Evolutionary conservation across 2,113 vertebrate species (phyloP).

Genomic region (Ptilonorhynchus violaceus): DNA sequence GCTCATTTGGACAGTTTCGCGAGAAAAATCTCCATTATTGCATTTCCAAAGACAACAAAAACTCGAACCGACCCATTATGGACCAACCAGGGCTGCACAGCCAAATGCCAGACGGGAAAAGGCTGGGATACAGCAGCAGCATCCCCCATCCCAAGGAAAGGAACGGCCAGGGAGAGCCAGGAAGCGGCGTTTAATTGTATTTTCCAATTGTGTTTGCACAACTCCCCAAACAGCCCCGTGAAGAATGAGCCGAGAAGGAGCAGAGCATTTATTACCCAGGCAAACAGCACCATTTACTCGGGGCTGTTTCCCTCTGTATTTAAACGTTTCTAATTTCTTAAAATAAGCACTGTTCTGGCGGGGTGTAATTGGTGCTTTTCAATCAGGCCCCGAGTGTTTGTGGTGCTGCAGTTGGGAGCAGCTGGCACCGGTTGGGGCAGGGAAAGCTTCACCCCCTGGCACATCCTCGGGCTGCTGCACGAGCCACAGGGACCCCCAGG

Average conservation of each 20-base stretch:
- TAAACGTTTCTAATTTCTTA: slow-evolving; percentile 54
- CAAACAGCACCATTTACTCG: slow-evolving; percentile 38
- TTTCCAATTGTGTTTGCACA: neutral
- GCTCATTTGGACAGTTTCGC: no score
- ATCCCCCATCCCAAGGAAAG: neutral
- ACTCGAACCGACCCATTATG: rapidly evolving
- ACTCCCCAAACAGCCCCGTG: neutral
- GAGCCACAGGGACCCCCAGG: no score
- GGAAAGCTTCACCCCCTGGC: neutral
- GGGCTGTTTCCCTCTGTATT: slow-evolving; percentile 20
- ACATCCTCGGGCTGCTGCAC: neutral
- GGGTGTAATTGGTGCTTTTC: slow-evolving; percentile 62
- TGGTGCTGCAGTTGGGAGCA: slow-evolving; percentile 46
- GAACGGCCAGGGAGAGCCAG: neutral
- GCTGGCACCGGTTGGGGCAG: slow-evolving; percentile 28
- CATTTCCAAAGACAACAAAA: neutral
- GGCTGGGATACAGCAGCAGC: neutral
- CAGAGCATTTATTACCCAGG: neutral
- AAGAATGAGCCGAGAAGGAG: neutral
- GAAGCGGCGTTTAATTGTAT: neutral
- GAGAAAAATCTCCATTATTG: rapidly evolving
- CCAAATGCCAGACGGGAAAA: neutral
- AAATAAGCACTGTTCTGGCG: slow-evolving; percentile 60
- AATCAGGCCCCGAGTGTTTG: slow-evolving; percentile 32
- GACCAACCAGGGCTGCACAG: neutral